phyloP scores from a whole-genome alignment of 2,888 invertebrate genomes.

The Hyalella azteca region DNA sequence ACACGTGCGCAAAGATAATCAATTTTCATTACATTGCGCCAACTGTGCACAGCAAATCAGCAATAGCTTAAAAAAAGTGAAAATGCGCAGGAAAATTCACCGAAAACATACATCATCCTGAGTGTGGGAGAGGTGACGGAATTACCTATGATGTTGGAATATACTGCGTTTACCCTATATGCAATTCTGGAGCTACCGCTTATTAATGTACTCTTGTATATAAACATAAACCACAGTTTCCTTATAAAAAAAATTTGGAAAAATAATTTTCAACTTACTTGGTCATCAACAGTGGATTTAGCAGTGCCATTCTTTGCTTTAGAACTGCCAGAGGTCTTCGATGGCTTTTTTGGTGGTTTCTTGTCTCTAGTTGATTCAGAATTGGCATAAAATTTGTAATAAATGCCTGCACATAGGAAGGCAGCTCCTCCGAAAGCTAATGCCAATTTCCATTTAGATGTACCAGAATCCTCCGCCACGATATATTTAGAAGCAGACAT shows the following conservation, averaged over 20 bases:
- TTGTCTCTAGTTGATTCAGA: slow-evolving; percentile 59
- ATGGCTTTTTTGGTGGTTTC: slow-evolving; percentile 64
- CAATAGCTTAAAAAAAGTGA: too few species aligned
- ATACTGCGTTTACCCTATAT: not conserved
- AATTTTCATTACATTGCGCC: too few species aligned
- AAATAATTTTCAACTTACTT: not conserved
- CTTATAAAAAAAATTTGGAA: not conserved
- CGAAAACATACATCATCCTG: not conserved
- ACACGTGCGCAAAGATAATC: too few species aligned
- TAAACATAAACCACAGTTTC: not conserved
- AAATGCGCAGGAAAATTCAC: too few species aligned
- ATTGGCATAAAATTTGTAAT: slow-evolving; percentile 68
- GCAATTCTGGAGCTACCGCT: not conserved
- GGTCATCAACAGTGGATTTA: slow-evolving; percentile 20
- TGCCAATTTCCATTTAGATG: slow-evolving; percentile 82
- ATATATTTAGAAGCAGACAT: slow-evolving; percentile 52
- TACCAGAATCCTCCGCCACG: slow-evolving; percentile 39
- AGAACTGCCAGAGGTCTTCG: slow-evolving; percentile 68
- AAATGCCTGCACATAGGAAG: slow-evolving; percentile 80
- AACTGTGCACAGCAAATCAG: too few species aligned
- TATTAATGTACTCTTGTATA: too few species aligned
- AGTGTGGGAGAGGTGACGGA: not conserved
- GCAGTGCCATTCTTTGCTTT: slow-evolving; percentile 66
- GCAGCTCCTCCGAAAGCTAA: slow-evolving; percentile 82
- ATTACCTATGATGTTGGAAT: not conserved